phyloP scores from a whole-genome alignment of 1,140 invertebrate genomes.

The Zeugodacus cucurbitae region DNA sequence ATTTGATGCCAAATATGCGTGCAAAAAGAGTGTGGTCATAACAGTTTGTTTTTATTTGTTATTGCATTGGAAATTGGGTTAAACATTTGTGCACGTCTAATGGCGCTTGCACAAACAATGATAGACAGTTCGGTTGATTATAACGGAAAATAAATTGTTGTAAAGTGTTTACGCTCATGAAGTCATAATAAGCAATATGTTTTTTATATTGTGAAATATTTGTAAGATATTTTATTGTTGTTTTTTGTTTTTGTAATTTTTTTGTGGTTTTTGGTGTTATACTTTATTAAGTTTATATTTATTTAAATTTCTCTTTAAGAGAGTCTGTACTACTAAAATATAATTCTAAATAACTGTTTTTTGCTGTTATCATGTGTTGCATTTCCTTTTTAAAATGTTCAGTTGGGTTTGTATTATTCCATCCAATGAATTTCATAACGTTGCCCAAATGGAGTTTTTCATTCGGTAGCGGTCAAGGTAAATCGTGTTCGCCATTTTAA shows the following conservation, averaged over 20 bases:
- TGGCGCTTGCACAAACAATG: background rate
- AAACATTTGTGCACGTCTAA: background rate
- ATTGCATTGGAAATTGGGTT: background rate
- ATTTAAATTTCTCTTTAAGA: background rate
- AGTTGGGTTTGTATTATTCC: no score
- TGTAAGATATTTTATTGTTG: background rate
- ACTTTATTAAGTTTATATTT: background rate
- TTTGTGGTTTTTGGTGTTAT: background rate
- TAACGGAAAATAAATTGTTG: background rate
- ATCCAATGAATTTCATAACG: no score
- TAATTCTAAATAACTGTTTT: no score
- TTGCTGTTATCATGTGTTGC: no score
- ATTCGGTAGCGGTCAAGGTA: no score
- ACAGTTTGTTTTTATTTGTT: background rate
- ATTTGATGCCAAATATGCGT: slow-evolving; percentile 12
- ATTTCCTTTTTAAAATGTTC: no score
- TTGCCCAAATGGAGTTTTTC: no score
- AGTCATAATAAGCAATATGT: background rate
- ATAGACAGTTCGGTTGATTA: background rate
- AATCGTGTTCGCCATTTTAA: no score
- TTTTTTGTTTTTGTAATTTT: background rate
- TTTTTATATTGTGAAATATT: background rate
- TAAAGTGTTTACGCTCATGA: background rate
- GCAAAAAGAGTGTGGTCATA: background rate
- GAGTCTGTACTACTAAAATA: no score